Evolutionary conservation across 2,888 invertebrate genomes (phyloP).

Genomic region (Pammene aurita): DNA sequence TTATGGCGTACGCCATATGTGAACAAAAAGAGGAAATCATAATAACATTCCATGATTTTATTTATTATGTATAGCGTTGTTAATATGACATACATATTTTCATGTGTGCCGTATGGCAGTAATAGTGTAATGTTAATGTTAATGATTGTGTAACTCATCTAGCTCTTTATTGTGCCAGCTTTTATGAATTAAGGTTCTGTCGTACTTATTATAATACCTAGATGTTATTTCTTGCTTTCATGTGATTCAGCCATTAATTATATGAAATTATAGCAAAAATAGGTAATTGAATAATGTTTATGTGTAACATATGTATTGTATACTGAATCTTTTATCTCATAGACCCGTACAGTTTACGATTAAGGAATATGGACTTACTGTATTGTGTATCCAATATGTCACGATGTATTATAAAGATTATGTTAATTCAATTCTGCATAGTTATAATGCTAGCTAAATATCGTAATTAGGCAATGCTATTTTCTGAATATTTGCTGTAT

Average conservation of each 20-base stretch:
- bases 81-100: conserved; percentile 78
- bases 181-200: conserved; percentile 76
- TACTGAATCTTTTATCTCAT: conserved; percentile 53
- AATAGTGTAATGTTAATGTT: conserved; percentile 67
- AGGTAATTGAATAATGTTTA: conserved; percentile 61
- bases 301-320: conserved; percentile 77
- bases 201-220: conserved; percentile 73
- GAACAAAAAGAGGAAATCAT: conserved; percentile 68
- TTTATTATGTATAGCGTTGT: conserved; percentile 82
- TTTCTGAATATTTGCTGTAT: conserved; percentile 79
- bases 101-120: conserved; percentile 72
- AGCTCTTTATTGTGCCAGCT: conserved; percentile 83
- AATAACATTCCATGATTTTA: conserved; percentile 82
- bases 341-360: conserved; percentile 53
- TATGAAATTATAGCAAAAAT: conserved; percentile 80
- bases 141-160: conserved; percentile 73
- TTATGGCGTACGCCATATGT: conserved; percentile 57
- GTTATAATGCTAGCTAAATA: conserved; percentile 79
- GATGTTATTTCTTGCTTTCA: conserved; percentile 74
- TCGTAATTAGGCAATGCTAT: conserved; percentile 82
- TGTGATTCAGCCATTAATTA: conserved; percentile 72
- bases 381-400: conserved; percentile 63
- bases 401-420: conserved; percentile 75
- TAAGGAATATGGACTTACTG: conserved; percentile 57
- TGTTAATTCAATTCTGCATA: conserved; percentile 73